Evolutionary conservation across 2,888 invertebrate species (phyloP), one percentile per base, ranked within the genome.

Genomic region (Dyspetes luteomarginatus): DNA sequence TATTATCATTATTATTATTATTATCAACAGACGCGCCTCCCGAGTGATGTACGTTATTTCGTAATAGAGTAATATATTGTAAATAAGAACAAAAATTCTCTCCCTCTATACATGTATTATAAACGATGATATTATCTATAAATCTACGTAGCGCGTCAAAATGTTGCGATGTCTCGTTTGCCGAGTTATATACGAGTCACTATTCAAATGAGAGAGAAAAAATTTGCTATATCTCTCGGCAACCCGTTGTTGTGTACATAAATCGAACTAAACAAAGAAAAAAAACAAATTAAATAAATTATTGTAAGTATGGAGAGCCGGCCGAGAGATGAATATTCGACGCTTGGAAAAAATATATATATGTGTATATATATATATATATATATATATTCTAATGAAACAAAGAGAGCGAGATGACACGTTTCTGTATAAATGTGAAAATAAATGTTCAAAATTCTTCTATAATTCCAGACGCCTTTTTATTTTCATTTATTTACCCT

Each of bases 381-480:
- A n/a, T n/a, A n/a, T n/a, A n/a, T n/a, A n/a, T n/a, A 52, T 24
- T 43, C 26, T 22, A 56, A 55, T 19, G 41, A 28, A 58, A 9
- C 7, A 24, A 76, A 52, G 43, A n/a, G 26, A 45, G 36, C 26
- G 41, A 19, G 65, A 68, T 19, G 56, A 71, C 41, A 48, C 52
- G 43, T 74, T 56, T 69, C 73, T 82, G 80, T 83, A 83, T 80
- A 78, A 81, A 82, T 78, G 75, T 82, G 78, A 82, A 86, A 89
- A 89, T 89, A 89, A 89, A 89, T 88, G 88, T 89, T 83, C 76
- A 60, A 85, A 73, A 60, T 76, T 86, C 87, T 78, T 84, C 72
- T 83, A 84, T 69, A 83, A 72, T 77, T 67, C 45, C 45, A n/a
- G 17, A 22, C 36, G 26, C 45, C 1, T 17, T 48, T 12, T 19